Evolutionary conservation across 92 coral and sea anemone genomes (phyloP).

Genomic region (Paragorgia papillata): DNA sequence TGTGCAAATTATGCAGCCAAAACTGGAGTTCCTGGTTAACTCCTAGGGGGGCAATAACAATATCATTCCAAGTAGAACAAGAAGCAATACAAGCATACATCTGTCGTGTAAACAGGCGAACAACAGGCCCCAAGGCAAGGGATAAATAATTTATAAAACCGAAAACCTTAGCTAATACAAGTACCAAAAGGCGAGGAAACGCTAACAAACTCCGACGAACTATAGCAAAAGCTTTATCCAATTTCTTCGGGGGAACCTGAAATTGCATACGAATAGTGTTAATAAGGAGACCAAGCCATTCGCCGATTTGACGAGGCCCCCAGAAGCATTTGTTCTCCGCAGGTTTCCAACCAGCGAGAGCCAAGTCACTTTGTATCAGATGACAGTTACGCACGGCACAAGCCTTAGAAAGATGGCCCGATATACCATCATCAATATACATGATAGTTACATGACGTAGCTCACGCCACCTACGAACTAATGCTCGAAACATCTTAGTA

Average conservation of each 20-base stretch:
- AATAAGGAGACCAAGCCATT: conserved; percentile 47
- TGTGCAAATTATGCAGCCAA: not conserved
- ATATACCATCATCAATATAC: conserved; percentile 59
- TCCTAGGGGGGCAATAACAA: not conserved
- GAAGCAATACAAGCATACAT: not conserved
- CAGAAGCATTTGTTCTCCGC: conserved; percentile 28
- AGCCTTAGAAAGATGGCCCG: not conserved
- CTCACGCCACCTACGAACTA: conserved; percentile 56
- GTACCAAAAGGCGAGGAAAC: not conserved
- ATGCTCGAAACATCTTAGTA: conserved; percentile 58
- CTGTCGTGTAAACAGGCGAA: conserved; percentile 16
- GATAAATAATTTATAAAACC: not conserved
- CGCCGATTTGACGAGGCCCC: conserved; percentile 48
- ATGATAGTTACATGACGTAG: conserved; percentile 33
- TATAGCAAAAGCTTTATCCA: not conserved
- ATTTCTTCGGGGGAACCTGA: conserved; percentile 25
- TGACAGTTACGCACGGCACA: conserved; percentile 3
- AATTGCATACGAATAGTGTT: conserved; percentile 23
- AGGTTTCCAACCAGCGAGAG: conserved; percentile 36
- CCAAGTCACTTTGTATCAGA: conserved; percentile 16
- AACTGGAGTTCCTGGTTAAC: too few relatives aligned
- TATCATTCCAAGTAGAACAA: too few relatives aligned
- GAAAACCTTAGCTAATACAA: not conserved
- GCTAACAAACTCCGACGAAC: not conserved
- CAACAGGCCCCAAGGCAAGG: conserved; percentile 12